A percentile compares a stretch with the other conserved stretches of the same genome.
phyloP scores from a whole-genome alignment of 2,888 invertebrate species.

The Lepidochitona cinerea region DNA sequence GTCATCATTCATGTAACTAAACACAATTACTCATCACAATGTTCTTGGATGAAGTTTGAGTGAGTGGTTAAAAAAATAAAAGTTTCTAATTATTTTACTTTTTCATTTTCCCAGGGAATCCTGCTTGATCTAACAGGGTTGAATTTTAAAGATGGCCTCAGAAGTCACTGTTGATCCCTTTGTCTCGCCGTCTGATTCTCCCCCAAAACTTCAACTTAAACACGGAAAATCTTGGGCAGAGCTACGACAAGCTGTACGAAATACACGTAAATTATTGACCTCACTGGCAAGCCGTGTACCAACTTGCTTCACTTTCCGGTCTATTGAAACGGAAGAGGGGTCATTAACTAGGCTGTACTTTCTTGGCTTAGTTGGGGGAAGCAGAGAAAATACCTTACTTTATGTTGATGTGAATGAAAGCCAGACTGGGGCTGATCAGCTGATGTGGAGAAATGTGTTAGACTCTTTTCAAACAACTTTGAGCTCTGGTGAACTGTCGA shows the following conservation, averaged over 20 bases:
- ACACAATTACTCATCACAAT: no score
- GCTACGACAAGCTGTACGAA: constrained; percentile 64
- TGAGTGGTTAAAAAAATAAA: no score
- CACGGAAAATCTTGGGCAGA: constrained; percentile 64
- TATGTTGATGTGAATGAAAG: constrained; percentile 82
- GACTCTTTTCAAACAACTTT: constrained; percentile 78
- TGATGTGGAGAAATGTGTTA: constrained; percentile 83
- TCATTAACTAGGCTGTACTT: constrained; percentile 82
- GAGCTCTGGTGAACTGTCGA: constrained; percentile 78
- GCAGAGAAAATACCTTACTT: constrained; percentile 90
- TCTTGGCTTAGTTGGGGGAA: constrained; percentile 87
- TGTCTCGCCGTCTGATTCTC: constrained; percentile 34
- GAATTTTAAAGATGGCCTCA: constrained; percentile 38
- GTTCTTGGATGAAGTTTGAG: no score
- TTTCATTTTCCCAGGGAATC: no score
- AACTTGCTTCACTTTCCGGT: constrained; percentile 63
- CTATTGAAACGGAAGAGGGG: constrained; percentile 48
- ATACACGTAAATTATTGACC: constrained; percentile 62
- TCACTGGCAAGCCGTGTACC: constrained; percentile 64
- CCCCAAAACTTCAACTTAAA: constrained; percentile 28
- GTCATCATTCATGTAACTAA: no score
- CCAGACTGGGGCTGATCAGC: background rate
- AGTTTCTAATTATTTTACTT: no score
- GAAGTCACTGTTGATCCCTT: constrained; percentile 46
- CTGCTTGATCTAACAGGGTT: background rate